Evolutionary conservation across 2,797 vertebrate species (phyloP), one percentile per base, ranked within the genome.

Genomic region (Hydrolagus colliei): DNA sequence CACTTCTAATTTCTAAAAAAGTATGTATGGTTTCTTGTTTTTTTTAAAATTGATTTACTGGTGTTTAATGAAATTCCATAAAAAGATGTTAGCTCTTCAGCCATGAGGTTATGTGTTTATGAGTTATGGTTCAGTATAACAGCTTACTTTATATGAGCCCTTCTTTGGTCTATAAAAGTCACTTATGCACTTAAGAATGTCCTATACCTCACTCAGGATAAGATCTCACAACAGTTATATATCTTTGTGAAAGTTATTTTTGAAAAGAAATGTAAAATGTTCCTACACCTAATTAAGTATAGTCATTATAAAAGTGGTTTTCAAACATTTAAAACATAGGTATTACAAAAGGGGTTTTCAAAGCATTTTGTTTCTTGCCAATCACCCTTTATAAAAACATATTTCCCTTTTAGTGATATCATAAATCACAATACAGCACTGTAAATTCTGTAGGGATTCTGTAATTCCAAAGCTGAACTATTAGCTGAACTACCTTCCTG

Each of bases 1-100:
- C 62, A 67, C 7, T 67, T 35, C 27, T 65, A 80, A 80, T 79
- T 74, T 74, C 73, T 74, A 74, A 74, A 73, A 74, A 32, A 32
- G 35, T 32, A 0, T 74, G 13, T 3, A 35, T 74, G 12, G 14
- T 14, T 63, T 79, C 61, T 79, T 79, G 27, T 13, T 22, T 80
- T 35, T 22, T 32, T 80, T 18, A 4, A 32, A 32, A 1, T 20
- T 61, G 52, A 22, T 78, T 78, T 62, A 78, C 20, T 62, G 76
- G 20, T 22, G 76, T 62, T n/a, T 62, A 22, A 22, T 78, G 10
- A 67, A 80, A 67, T 35, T 65, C 27, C 4, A 67, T 80, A 80
- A 80, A 80, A 52, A 52, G 41, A 65, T 80, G 67, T 27, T 32
- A 80, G 22, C 22, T 80, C 62, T 80, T 27, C 62, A 32, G 22